Base-by-base conservation (phyloP, 2,113 vertebrate genomes). In the Chiloscyllium plagiosum region DNA sequence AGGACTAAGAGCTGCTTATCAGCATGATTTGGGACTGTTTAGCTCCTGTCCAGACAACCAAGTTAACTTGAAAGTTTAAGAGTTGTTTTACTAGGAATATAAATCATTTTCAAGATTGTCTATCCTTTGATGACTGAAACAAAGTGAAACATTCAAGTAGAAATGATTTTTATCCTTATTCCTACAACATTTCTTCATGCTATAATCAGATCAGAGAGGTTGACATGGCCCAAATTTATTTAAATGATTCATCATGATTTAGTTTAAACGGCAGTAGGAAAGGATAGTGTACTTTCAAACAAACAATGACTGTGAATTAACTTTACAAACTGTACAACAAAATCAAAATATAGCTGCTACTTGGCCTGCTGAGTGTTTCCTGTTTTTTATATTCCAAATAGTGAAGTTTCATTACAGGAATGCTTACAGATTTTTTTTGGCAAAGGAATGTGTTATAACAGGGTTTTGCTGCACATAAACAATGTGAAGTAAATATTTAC, bases 401-500 rank as follows among this genome's bases (percentile, higher is more conserved):
- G 37, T 17, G 17, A 20, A 66, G 7, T 33, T 61, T 66, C 61
- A 37, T 37, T 7, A n/a, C 33, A 66, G 61, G 33, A 66, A 17
- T 24, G 26, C 93, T 76, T 33, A 24, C 12, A 95, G 24, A 69
- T 33, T 61, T 61, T 7, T 17, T 70, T 72, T 15, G 69, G 42
- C 29, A 72, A 70, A 50, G 50, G 70, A 72, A 19, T 26, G 26
- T 19, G 13, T 95, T 50, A 50, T 50, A 76, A 95, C 50, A 13
- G 12, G 37, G 8, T 50, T 95, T 95, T 1, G 5, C 2, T 76
- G 68, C 19, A 72, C 26, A 72, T 72, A 37, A 24, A 47, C n/a
- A 66, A 68, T 66, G n/a, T 93, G 89, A 66, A 93, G 17, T 93
- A 68, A 94, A 94, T 70, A 68, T 42, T 94, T 94, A 29, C 13